A percentile compares a stretch with the other conserved stretches of the same genome.
Evolutionary conservation across 1,140 invertebrate species (phyloP).

Genomic region (Argopecten irradians): DNA sequence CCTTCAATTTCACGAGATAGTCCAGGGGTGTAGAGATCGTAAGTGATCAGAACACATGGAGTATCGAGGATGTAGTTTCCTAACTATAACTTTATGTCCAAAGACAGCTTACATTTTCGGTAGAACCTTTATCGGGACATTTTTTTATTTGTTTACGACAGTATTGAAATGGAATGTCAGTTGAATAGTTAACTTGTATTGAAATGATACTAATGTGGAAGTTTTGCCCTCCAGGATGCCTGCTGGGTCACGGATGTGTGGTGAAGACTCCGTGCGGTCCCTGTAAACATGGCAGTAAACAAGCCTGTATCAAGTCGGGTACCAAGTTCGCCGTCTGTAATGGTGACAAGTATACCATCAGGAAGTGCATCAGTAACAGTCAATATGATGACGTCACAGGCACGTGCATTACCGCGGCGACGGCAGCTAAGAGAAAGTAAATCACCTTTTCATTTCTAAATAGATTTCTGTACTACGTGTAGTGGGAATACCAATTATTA

Average conservation of each 20-base stretch:
- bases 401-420: not conserved
- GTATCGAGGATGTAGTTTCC: too few relatives aligned
- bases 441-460: too few relatives aligned
- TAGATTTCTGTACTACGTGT: too few relatives aligned
- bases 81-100: not conserved
- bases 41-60: too few relatives aligned
- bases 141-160: not conserved
- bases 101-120: not conserved
- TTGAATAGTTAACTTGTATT: not conserved
- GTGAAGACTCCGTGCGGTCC: slow-evolving; percentile 36
- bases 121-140: too few relatives aligned
- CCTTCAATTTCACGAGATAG: too few relatives aligned
- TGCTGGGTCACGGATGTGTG: slow-evolving; percentile 44
- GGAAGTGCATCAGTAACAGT: slow-evolving; percentile 30
- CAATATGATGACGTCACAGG: slow-evolving; percentile 26
- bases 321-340: slow-evolving; percentile 44
- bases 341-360: slow-evolving; percentile 30
- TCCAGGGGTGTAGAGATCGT: too few relatives aligned
- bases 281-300: slow-evolving; percentile 34
- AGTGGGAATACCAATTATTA: too few relatives aligned
- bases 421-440: not conserved
- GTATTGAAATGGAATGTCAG: not conserved
- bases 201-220: not conserved
- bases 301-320: slow-evolving; percentile 33
- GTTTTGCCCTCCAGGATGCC: slow-evolving; percentile 36